Percentiles rank a stretch among this genome's conserved stretches.
Conservation (phyloP, 2,113 vertebrate genomes). For the Equus przewalskii region DNA sequence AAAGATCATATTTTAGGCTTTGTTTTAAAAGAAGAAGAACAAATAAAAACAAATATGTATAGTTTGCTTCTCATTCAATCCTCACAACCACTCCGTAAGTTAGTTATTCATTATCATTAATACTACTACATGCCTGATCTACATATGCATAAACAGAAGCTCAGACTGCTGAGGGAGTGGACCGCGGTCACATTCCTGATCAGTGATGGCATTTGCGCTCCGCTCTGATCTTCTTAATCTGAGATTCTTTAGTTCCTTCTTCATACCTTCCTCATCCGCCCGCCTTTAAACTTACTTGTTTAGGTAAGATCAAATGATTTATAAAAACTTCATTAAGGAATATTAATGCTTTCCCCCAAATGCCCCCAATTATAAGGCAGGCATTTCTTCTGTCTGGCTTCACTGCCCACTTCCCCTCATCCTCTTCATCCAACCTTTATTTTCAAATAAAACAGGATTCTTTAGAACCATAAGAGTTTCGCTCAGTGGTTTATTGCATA, state of each 20-base stretch:
- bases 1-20: background rate
- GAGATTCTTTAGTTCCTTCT: background rate
- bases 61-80: background rate
- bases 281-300: background rate
- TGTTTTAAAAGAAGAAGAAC: background rate
- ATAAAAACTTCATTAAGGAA: conserved; percentile 16
- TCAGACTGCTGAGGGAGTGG: background rate
- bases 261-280: background rate
- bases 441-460: conserved; percentile 50
- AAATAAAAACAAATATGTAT: background rate
- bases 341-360: background rate
- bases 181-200: too few relatives aligned
- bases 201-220: background rate
- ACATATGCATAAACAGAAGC: background rate
- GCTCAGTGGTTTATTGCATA: background rate
- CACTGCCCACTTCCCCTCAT: background rate
- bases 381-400: background rate
- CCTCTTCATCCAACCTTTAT: background rate
- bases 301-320: background rate
- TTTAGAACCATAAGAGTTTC: background rate
- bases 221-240: background rate
- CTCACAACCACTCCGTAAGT: background rate
- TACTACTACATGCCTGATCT: background rate
- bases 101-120: background rate
- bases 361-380: background rate